These are phyloP conservation scores for Gnathonemus echidnorhynchus DNA, from an alignment of 2,113 vertebrate species.

Conservation along the genomic window DNA sequence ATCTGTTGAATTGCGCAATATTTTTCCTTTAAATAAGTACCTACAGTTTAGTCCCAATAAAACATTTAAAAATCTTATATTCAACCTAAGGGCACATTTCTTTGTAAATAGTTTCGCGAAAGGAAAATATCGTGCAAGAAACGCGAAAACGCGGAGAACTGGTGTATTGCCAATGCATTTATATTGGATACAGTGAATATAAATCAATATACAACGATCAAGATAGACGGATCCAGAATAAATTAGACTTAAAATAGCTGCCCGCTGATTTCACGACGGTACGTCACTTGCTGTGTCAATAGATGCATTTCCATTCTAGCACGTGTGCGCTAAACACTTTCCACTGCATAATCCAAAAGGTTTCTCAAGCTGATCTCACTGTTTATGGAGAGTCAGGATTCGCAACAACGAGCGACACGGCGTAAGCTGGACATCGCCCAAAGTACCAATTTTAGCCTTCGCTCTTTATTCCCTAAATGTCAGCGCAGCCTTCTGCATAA, in stretches of 20 bases:
- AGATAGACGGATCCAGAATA: not conserved
- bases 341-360: not conserved
- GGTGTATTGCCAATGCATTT: not conserved
- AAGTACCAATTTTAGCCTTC: not conserved
- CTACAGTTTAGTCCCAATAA: not conserved
- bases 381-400: not conserved
- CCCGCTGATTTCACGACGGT: not conserved
- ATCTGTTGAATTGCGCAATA: not conserved
- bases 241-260: not conserved
- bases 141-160: not conserved
- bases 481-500: not conserved
- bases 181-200: not conserved
- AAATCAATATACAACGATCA: not conserved
- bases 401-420: not conserved
- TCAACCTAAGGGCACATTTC: not conserved
- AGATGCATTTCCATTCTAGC: not conserved
- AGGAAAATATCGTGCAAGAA: not conserved
- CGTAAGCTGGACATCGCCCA: not conserved
- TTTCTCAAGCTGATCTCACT: not conserved
- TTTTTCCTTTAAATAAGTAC: not conserved
- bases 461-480: not conserved
- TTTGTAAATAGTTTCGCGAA: not conserved
- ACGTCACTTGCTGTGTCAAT: not conserved
- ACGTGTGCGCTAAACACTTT: not conserved
- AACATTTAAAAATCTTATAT: not conserved